Evolutionary conservation across 2,888 invertebrate species (phyloP).

Genomic region (Rhagophthalmus giganteus): DNA sequence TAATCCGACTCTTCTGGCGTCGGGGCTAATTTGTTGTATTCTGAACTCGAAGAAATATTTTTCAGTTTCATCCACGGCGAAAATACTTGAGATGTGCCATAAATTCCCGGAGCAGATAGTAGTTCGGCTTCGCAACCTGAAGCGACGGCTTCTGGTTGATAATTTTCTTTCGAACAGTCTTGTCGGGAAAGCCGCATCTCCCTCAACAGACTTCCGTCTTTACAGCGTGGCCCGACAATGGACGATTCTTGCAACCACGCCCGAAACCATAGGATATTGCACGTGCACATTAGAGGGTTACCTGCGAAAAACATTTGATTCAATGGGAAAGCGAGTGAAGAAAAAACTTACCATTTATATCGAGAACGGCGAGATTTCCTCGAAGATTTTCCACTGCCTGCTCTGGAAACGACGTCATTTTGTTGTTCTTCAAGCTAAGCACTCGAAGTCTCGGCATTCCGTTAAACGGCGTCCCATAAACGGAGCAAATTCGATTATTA

Average conservation of each 20-base stretch:
- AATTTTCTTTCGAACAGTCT: slow-evolving; percentile 62
- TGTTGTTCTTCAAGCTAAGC: slow-evolving; percentile 76
- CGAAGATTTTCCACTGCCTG: slow-evolving; percentile 73
- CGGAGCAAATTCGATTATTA: slow-evolving; percentile 79
- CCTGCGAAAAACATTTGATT: too few species aligned
- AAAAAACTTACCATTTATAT: slow-evolving; percentile 74
- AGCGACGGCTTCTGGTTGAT: slow-evolving; percentile 60
- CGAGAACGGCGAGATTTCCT: slow-evolving; percentile 79
- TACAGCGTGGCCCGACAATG: slow-evolving; percentile 75
- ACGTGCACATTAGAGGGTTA: slow-evolving; percentile 82
- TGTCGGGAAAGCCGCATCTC: slow-evolving; percentile 71
- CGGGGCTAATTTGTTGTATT: slow-evolving; percentile 61
- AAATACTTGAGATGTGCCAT: slow-evolving; percentile 63
- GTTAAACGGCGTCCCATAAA: slow-evolving; percentile 79
- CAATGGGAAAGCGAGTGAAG: not conserved
- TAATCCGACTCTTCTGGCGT: slow-evolving; percentile 78
- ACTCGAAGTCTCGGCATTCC: slow-evolving; percentile 83
- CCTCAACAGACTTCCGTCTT: slow-evolving; percentile 76
- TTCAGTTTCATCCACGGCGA: slow-evolving; percentile 61
- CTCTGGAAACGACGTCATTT: slow-evolving; percentile 73
- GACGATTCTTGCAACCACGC: slow-evolving; percentile 80
- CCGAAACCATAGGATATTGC: slow-evolving; percentile 80
- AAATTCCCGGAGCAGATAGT: slow-evolving; percentile 49
- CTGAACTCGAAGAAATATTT: slow-evolving; percentile 54
- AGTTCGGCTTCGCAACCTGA: slow-evolving; percentile 74